phyloP scores from a whole-genome alignment of 2,888 invertebrate genomes.

The Embidobia sp. region DNA sequence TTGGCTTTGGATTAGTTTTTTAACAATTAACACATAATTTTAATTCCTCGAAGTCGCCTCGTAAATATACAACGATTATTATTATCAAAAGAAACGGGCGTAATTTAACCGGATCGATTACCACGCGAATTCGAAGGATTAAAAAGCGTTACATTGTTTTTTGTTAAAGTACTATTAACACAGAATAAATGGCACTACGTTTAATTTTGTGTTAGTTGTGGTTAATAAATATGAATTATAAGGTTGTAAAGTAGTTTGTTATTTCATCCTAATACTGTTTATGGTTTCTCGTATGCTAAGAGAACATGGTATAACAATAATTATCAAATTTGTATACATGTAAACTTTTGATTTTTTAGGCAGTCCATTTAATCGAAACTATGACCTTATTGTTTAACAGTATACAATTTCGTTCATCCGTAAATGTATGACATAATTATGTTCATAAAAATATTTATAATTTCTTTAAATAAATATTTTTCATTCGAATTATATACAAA shows the following conservation, averaged over 20 bases:
- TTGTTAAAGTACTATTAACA: conserved; percentile 40
- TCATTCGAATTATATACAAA: too few relatives aligned
- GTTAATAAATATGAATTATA: conserved; percentile 51
- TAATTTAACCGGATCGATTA: background rate
- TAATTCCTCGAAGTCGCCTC: conserved; percentile 5
- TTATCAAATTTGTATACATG: background rate
- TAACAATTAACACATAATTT: conserved; percentile 11
- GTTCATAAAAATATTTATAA: too few relatives aligned
- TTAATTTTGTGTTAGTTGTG: conserved; percentile 56
- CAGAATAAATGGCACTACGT: conserved; percentile 55
- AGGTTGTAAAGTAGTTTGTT: conserved; percentile 12
- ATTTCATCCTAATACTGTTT: conserved; percentile 42
- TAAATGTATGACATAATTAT: too few relatives aligned
- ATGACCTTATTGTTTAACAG: too few relatives aligned
- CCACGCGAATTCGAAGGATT: conserved; percentile 17
- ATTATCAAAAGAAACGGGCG: background rate
- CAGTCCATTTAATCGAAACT: too few relatives aligned
- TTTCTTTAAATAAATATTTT: too few relatives aligned
- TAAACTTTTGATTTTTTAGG: too few relatives aligned
- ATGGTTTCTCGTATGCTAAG: background rate
- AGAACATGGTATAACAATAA: background rate
- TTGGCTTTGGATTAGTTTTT: too few relatives aligned
- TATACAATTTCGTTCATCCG: background rate
- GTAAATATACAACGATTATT: too few relatives aligned
- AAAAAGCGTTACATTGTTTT: conserved; percentile 9